Base-by-base conservation (phyloP, 2,888 invertebrate genomes). In the Spialia ferax region DNA sequence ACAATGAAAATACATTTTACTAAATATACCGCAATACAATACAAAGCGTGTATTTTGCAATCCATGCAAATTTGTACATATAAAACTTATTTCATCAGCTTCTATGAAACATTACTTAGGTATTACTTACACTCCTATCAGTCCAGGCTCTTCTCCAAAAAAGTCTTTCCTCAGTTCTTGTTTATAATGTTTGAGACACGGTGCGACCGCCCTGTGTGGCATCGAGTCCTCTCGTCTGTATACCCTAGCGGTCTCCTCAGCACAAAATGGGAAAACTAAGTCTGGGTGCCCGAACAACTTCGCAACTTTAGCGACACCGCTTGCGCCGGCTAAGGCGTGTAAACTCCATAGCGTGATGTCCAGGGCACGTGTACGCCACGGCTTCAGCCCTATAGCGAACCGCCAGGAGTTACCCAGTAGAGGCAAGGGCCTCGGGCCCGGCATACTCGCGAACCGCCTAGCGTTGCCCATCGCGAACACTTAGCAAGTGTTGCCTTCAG, bases 341-440 rank as follows among this genome's bases (percentile, higher is more conserved):
- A 94, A 75, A 88, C 87, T 90, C 93, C 93, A 93, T 63, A 93
- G 71, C 1, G 93, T 90, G 6, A 94, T 78, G 94, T 91, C 82
- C 82, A 95, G 88, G 79, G 95, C 95, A 90, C 95, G 82, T 1
- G 93, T 92, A 55, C 79, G 79, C 93, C 93, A 93, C 1, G 91
- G 93, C 68, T 88, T 87, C 71, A 82, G 83, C 11, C 91, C 90
- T 69, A 93, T 95, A 60, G 97, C 96, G 85, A 97, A 97, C 73
- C 97, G 94, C 97, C 97, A 97, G 3, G 97, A 95, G 84, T 97
- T 97, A 65, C 97, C 97, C 60, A 97, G 89, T 56, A 97, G 67
- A 0, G 97, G 97, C 80, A 97, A 84, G 60, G 96, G 95, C 86
- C 92, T 95, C 18, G 97, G 97, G 20, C 97, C 97, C 3, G 97